These are phyloP conservation scores for Phrynocephalus vlangalii DNA, from an alignment of 2,797 vertebrate genomes.

Conservation along the genomic window DNA sequence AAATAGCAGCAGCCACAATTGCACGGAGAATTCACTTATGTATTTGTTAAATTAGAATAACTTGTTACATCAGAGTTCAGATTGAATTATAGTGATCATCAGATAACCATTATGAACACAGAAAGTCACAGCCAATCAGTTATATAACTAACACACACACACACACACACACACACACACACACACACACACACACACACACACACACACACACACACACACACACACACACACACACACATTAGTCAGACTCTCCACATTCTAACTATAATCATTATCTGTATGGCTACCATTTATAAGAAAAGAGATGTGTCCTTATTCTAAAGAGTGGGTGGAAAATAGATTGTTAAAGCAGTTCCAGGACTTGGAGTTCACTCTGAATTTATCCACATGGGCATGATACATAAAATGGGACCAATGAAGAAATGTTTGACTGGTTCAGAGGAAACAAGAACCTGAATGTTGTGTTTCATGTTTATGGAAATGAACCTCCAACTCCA, in stretches of 20 bases:
- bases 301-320: neutral
- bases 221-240: no score
- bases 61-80: neutral
- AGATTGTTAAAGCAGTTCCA: no score
- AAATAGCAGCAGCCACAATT: neutral
- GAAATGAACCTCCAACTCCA: no score
- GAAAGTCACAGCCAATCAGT: neutral
- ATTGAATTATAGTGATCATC: neutral
- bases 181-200: no score
- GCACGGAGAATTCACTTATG: neutral
- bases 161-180: no score
- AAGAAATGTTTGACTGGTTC: no score
- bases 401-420: slow-evolving; percentile 1
- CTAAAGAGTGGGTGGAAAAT: neutral
- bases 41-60: neutral
- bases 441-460: neutral
- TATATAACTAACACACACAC: no score
- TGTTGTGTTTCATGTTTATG: no score
- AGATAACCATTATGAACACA: neutral
- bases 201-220: no score
- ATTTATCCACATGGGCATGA: neutral
- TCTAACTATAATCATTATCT: neutral
- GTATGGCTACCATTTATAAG: no score
- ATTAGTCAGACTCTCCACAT: no score
- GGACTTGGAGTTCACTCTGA: neutral